Evolutionary conservation across 2,888 invertebrate species (phyloP).

Genomic region (Coelopa pilipes): DNA sequence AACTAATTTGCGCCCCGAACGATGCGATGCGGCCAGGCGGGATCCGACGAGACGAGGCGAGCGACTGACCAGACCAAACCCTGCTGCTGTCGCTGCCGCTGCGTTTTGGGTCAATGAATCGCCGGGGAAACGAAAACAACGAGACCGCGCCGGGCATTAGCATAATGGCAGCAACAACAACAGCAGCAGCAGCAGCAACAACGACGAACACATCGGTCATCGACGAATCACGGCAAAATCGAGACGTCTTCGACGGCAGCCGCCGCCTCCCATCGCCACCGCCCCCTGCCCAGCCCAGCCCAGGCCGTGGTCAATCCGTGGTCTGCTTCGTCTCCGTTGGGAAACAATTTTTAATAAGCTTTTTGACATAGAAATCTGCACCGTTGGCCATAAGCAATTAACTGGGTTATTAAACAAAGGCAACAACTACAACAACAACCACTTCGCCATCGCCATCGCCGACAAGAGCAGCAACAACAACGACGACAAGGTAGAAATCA

Average conservation of each 20-base stretch:
- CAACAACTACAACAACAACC: not conserved
- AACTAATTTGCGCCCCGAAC: not conserved
- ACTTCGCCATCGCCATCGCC: no score
- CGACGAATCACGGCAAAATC: no score
- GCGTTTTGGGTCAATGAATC: constrained; percentile 8
- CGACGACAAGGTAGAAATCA: not conserved
- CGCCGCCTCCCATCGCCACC: no score
- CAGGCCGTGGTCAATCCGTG: no score
- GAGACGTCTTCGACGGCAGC: no score
- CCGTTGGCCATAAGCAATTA: constrained; percentile 34
- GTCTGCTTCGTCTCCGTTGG: no score
- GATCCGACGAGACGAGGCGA: not conserved
- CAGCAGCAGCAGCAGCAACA: not conserved
- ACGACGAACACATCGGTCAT: no score
- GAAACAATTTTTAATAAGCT: no score
- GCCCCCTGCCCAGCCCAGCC: no score
- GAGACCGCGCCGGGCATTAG: not conserved
- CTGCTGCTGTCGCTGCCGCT: not conserved
- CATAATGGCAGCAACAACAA: not conserved
- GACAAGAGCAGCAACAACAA: no score
- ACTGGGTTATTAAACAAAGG: constrained; percentile 30
- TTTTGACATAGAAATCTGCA: constrained; percentile 30
- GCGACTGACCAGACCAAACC: not conserved
- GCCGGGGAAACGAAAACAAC: no score
- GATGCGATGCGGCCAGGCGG: not conserved